Base-by-base conservation (phyloP, 30 jellyfish, hydroid and myxozoan genomes). In the Chironex yamaguchii region DNA sequence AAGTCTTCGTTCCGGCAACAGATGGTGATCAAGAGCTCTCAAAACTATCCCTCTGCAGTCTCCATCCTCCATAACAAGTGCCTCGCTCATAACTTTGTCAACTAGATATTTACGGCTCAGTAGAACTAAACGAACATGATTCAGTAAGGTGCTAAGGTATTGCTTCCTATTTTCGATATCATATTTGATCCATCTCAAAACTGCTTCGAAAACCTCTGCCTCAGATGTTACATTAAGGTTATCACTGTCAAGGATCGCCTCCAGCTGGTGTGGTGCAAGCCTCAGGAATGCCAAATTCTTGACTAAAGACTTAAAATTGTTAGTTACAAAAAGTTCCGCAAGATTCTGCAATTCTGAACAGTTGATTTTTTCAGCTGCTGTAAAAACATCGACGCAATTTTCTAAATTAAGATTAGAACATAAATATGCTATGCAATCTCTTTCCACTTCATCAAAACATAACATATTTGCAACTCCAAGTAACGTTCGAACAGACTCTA, bases 201-300 rank as follows among this genome's bases (percentile, higher is more conserved):
- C 86, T 4, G 97, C 90, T 31, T 84, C 93, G 74, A 63, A 90
- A n/a, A 82, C 97, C 42, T 90, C 96, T n/a, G 97, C 33, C 62
- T 90, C 97, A 1, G 97, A 90, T 28, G 97, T 65, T 17, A 90
- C 86, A 53, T 82, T 29, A 3, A 90, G 79, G n/a, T 49, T 49
- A 30, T 90, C 96, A 49, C 81, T 64, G 54, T 94, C 67, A 1
- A 90, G 58, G 17, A 76, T 81, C 13, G 89, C 48, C 23, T 49
- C 89, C 32, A 90, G 81, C 33, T 90, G 97, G 3, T 35, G 6
- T 23, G 75, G 68, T 11, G 97, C 67, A 68, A 90, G 48, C 6
- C 34, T 58, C n/a, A 24, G 34, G 48, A 90, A 90, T 12, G 50
- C 53, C 12, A 89, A 52, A 36, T 67, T 67, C 67, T 71, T 69